Conservation (phyloP, 2,113 vertebrate genomes). For the Oryzias celebensis region DNA sequence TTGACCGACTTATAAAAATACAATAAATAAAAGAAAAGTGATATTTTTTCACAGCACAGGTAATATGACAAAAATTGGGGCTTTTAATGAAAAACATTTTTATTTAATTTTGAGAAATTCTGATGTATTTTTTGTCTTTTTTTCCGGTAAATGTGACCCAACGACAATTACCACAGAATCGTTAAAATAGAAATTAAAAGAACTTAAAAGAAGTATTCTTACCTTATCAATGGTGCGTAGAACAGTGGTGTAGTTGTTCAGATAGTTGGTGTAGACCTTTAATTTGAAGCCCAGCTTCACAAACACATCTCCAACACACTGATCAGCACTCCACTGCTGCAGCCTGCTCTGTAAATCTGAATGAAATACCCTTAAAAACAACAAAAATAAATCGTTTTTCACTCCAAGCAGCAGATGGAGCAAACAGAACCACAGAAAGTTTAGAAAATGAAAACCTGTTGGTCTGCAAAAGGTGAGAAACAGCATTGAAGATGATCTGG, state of each 20-base stretch:
- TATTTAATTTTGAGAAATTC: no score
- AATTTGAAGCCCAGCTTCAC: slow-evolving; percentile 77
- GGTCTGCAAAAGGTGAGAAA: slow-evolving; percentile 71
- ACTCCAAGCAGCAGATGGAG: not conserved
- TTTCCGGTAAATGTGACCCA: no score
- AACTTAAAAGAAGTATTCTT: not conserved
- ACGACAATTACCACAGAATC: no score
- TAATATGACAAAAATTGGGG: no score
- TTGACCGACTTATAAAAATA: no score
- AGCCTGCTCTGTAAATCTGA: slow-evolving; percentile 70
- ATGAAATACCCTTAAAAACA: slow-evolving; percentile 69
- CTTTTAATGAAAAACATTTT: no score
- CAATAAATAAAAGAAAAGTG: no score
- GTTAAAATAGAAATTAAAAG: no score
- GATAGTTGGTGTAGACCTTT: slow-evolving; percentile 79
- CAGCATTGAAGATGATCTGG: slow-evolving; percentile 76
- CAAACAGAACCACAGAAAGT: not conserved
- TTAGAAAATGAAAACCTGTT: slow-evolving; percentile 67
- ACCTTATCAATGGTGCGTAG: slow-evolving; percentile 84
- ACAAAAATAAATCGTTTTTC: not conserved
- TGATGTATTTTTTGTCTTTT: no score
- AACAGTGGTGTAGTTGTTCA: slow-evolving; percentile 82
- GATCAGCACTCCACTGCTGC: slow-evolving; percentile 77
- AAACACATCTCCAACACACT: slow-evolving; percentile 80
- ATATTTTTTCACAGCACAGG: no score